A percentile compares a stretch with the other conserved stretches of the same genome.
These are phyloP conservation scores for Gouania willdenowi DNA, from an alignment of 2,797 vertebrate species.

Conservation along the genomic window DNA sequence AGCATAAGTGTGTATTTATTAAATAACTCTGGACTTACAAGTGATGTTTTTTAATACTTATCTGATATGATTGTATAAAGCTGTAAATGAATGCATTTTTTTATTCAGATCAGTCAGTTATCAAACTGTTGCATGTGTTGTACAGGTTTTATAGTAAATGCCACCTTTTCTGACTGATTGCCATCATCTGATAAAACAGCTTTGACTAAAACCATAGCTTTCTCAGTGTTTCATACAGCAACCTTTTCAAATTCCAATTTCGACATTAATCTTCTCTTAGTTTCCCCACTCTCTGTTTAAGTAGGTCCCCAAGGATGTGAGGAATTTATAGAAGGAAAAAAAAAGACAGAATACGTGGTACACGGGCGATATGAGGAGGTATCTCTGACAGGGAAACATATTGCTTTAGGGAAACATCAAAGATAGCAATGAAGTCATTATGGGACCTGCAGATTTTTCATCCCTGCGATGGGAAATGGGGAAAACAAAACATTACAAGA, in stretches of 20 bases:
- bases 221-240: conserved; percentile 10
- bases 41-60: no score
- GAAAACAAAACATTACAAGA: conserved; percentile 22
- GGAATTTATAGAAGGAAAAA: conserved; percentile 31
- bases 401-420: conserved; percentile 37
- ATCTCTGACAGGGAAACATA: conserved; percentile 36
- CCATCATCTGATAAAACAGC: no score
- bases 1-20: no score
- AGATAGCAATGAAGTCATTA: conserved; percentile 43
- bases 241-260: conserved; percentile 11
- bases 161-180: not conserved
- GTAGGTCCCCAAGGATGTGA: conserved; percentile 25
- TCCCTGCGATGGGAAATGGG: conserved; percentile 20
- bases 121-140: no score
- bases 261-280: conserved; percentile 19
- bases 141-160: no score
- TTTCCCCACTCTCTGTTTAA: conserved; percentile 33
- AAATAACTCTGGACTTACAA: no score
- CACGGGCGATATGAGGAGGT: conserved; percentile 25
- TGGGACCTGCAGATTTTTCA: conserved; percentile 28
- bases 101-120: no score
- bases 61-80: no score
- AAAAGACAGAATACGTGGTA: conserved; percentile 24
- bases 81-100: no score
- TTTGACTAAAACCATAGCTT: no score